Evolutionary conservation across 2,888 invertebrate genomes (phyloP).

Genomic region (Horisme vitalbata): DNA sequence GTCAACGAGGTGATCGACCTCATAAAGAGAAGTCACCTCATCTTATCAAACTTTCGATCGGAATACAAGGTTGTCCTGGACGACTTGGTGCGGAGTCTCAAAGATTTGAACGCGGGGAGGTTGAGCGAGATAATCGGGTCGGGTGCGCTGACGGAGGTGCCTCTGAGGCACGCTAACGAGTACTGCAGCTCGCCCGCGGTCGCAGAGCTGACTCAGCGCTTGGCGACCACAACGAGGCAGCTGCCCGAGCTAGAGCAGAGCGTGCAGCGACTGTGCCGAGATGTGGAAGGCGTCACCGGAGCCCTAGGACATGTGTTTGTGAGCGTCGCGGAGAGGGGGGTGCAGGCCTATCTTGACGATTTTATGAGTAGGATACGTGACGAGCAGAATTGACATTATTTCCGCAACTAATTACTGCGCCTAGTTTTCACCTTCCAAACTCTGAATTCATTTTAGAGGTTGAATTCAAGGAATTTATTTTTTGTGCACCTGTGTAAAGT

Average conservation of each 20-base stretch:
- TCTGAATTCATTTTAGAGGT: too few species aligned
- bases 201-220: conserved; percentile 13
- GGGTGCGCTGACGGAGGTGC: conserved; percentile 22
- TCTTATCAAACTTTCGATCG: conserved; percentile 23
- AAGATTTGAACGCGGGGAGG: conserved; percentile 24
- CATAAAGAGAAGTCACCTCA: conserved; percentile 25
- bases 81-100: conserved; percentile 26
- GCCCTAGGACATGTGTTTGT: neutral
- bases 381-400: neutral
- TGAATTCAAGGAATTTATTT: too few species aligned
- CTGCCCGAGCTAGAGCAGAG: conserved; percentile 11
- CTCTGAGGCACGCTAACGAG: conserved; percentile 17
- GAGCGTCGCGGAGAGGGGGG: neutral
- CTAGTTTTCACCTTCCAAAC: too few species aligned
- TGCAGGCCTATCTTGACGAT: conserved; percentile 4
- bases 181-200: conserved; percentile 22
- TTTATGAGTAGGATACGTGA: neutral
- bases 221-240: conserved; percentile 8
- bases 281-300: neutral
- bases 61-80: conserved; percentile 26
- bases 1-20: conserved; percentile 31
- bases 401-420: neutral
- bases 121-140: conserved; percentile 28
- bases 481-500: too few species aligned
- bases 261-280: conserved; percentile 9